Conservation (phyloP, 2,113 vertebrate genomes). For the Sorex fumeus region DNA sequence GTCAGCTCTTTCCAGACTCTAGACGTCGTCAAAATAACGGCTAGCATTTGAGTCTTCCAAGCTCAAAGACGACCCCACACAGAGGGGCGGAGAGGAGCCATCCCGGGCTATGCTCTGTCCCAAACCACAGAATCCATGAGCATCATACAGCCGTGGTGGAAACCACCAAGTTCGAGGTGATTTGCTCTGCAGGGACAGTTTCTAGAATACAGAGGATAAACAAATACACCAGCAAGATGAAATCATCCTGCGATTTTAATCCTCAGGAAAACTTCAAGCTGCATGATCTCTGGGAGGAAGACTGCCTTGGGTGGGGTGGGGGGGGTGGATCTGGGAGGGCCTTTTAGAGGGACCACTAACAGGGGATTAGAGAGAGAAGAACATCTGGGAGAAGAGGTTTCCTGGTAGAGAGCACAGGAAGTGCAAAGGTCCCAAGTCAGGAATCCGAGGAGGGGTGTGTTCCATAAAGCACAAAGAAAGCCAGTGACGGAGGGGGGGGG, state of each 20-base stretch:
- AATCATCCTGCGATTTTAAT: not conserved
- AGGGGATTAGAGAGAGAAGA: slow-evolving; percentile 22
- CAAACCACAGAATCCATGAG: not conserved
- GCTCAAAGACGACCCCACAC: not conserved
- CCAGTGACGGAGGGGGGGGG: not conserved
- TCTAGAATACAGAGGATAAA: not conserved
- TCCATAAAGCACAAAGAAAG: not conserved
- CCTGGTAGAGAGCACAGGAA: not conserved
- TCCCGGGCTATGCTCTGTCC: not conserved
- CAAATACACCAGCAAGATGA: not conserved
- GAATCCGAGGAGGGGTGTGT: not conserved
- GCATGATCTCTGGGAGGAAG: not conserved
- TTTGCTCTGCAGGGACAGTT: slow-evolving; percentile 13
- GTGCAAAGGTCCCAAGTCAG: slow-evolving; percentile 40
- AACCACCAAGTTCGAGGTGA: not conserved
- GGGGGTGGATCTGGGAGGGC: not conserved
- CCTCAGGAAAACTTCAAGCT: not conserved
- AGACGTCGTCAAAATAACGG: not conserved
- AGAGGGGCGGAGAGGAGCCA: not conserved
- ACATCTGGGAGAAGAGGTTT: not conserved
- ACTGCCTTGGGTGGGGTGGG: not conserved
- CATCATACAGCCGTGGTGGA: not conserved
- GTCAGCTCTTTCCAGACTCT: not conserved
- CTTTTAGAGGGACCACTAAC: not conserved
- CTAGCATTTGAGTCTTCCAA: not conserved